Percentiles rank a stretch among this genome's conserved stretches.
These are phyloP conservation scores for Drosophila mercatorum DNA, from an alignment of 2,888 invertebrate species.

Conservation along the genomic window DNA sequence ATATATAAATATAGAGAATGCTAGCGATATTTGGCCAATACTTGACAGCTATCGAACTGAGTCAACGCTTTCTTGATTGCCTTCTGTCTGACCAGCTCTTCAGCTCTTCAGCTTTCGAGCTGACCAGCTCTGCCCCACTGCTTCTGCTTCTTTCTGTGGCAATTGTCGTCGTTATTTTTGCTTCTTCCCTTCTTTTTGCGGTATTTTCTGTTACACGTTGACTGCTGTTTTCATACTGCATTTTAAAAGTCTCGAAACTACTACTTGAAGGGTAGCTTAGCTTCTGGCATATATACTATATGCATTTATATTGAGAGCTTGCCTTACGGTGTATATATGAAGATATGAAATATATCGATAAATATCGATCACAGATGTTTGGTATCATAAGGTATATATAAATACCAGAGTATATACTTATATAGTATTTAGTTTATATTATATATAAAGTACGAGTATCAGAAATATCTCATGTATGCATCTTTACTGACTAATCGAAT, in stretches of 20 bases:
- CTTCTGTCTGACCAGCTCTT: constrained; percentile 22
- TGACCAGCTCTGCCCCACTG: constrained; percentile 19
- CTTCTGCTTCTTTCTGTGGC: constrained; percentile 12
- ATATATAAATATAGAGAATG: constrained; percentile 9
- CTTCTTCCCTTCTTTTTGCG: constrained; percentile 3
- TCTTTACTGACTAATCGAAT: too few relatives aligned
- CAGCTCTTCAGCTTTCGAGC: constrained; percentile 15
- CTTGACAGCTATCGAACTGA: constrained; percentile 34
- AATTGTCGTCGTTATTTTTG: constrained; percentile 35
- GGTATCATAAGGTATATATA: not conserved
- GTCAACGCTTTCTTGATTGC: constrained; percentile 40
- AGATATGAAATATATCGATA: too few relatives aligned
- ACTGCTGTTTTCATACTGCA: constrained; percentile 18
- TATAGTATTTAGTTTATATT: not conserved
- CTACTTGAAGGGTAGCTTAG: not conserved
- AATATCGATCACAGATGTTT: too few relatives aligned
- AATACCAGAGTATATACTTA: not conserved
- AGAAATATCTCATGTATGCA: not conserved
- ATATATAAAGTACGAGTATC: not conserved
- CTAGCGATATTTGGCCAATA: constrained; percentile 41
- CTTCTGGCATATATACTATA: not conserved
- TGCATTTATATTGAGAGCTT: not conserved
- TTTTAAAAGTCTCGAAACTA: constrained; percentile 7
- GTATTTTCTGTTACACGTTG: constrained; percentile 28
- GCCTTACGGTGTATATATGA: not conserved